Percentiles rank a stretch among this genome's conserved stretches.
Evolutionary conservation across 2,888 invertebrate species (phyloP).

Genomic region (Pomacea canaliculata): DNA sequence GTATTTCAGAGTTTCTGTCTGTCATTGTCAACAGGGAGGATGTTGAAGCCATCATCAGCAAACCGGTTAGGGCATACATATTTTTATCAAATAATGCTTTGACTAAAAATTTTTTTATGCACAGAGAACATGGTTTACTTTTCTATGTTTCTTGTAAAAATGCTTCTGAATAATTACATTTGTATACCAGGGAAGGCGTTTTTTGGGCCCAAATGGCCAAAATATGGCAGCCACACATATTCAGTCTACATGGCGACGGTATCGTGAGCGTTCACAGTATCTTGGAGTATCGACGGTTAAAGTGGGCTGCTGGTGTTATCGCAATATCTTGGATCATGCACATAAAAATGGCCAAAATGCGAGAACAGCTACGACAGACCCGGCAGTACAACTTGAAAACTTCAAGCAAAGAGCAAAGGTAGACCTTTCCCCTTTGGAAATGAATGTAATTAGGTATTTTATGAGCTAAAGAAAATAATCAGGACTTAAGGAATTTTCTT

Average conservation of each 20-base stretch:
- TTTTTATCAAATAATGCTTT: not conserved
- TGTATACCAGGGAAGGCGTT: constrained; percentile 61
- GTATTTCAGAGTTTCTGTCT: constrained; percentile 59
- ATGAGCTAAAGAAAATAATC: no score
- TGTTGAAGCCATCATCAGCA: constrained; percentile 62
- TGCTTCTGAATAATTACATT: not conserved
- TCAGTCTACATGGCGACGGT: constrained; percentile 65
- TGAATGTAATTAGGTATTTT: no score
- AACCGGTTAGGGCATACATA: constrained; percentile 57
- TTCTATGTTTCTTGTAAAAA: no score
- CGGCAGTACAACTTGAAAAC: constrained; percentile 61
- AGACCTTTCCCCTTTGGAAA: not conserved
- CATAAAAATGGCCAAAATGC: constrained; percentile 66
- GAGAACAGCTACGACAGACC: constrained; percentile 60
- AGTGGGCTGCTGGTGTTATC: constrained; percentile 70
- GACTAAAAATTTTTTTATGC: not conserved
- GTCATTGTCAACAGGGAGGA: constrained; percentile 68
- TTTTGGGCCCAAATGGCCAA: constrained; percentile 58
- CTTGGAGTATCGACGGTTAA: constrained; percentile 64
- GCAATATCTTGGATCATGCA: constrained; percentile 69
- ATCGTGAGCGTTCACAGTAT: constrained; percentile 57
- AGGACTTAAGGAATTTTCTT: no score
- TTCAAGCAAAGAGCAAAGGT: constrained; percentile 63
- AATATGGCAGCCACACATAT: constrained; percentile 65
- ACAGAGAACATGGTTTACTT: no score